Evolutionary conservation across 2,888 invertebrate genomes (phyloP).

Genomic region (Apamea monoglypha): DNA sequence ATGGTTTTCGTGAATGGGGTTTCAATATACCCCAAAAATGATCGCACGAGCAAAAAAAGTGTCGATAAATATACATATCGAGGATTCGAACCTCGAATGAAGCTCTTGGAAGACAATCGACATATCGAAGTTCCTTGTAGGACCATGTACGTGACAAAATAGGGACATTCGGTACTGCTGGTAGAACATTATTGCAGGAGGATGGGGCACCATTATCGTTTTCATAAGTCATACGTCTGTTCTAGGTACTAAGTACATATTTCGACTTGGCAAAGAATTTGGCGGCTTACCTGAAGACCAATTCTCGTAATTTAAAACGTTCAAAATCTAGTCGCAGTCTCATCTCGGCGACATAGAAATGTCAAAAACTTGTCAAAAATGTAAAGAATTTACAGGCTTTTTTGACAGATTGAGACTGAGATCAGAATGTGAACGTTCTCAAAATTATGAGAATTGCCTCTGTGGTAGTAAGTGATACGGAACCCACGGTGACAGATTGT

Average conservation of each 20-base stretch:
- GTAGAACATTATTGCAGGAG: slow-evolving; percentile 13
- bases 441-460: too few relatives aligned
- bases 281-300: too few relatives aligned
- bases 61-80: slow-evolving; percentile 40
- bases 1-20: slow-evolving; percentile 34
- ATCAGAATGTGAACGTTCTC: too few relatives aligned
- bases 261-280: not conserved
- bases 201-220: not conserved
- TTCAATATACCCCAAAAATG: slow-evolving; percentile 45
- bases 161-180: slow-evolving; percentile 2
- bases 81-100: slow-evolving; percentile 34
- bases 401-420: too few relatives aligned
- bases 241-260: not conserved
- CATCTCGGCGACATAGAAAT: too few relatives aligned
- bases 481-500: not conserved
- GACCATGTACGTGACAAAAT: slow-evolving; percentile 39
- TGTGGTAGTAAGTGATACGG: not conserved
- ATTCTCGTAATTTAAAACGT: too few relatives aligned
- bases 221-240: not conserved
- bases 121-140: slow-evolving; percentile 29
- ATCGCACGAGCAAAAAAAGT: slow-evolving; percentile 16
- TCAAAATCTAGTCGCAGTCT: too few relatives aligned
- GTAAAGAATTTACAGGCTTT: too few relatives aligned
- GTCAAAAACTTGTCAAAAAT: too few relatives aligned
- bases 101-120: slow-evolving; percentile 48